A percentile compares a stretch with the other conserved stretches of the same genome.
Evolutionary conservation across 1,140 invertebrate genomes (phyloP).

Genomic region (Formica exsecta): DNA sequence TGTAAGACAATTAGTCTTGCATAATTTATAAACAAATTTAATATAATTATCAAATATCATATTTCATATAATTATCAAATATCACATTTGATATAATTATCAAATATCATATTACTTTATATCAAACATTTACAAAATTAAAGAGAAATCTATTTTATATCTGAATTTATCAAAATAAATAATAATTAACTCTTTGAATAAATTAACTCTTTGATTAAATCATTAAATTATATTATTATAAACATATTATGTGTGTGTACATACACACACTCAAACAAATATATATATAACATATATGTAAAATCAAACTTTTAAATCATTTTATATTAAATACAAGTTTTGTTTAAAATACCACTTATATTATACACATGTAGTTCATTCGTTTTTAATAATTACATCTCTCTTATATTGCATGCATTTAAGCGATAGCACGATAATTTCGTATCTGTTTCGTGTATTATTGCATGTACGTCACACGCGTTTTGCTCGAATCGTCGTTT

Average conservation of each 20-base stretch:
- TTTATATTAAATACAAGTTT: too few species aligned
- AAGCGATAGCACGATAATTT: conserved; percentile 9
- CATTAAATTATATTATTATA: not conserved
- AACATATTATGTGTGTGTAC: not conserved
- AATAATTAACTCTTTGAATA: not conserved
- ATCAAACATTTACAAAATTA: not conserved
- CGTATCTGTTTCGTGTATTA: conserved; percentile 56
- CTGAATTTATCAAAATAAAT: not conserved
- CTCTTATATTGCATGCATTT: not conserved
- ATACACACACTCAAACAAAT: too few species aligned
- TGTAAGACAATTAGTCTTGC: not conserved
- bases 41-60: not conserved
- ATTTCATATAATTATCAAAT: not conserved
- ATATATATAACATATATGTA: too few species aligned
- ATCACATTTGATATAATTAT: too few species aligned
- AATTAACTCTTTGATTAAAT: not conserved
- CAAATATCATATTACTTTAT: not conserved
- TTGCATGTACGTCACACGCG: conserved; percentile 58
- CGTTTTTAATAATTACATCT: conserved; percentile 18
- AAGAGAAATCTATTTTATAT: not conserved
- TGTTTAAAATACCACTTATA: not conserved
- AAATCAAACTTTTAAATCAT: too few species aligned
- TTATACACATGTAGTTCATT: not conserved
- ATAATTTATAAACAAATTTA: not conserved
- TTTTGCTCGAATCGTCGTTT: conserved; percentile 61